Base-by-base conservation (phyloP, 2,113 vertebrate genomes). In the Lepisosteus oculatus region DNA sequence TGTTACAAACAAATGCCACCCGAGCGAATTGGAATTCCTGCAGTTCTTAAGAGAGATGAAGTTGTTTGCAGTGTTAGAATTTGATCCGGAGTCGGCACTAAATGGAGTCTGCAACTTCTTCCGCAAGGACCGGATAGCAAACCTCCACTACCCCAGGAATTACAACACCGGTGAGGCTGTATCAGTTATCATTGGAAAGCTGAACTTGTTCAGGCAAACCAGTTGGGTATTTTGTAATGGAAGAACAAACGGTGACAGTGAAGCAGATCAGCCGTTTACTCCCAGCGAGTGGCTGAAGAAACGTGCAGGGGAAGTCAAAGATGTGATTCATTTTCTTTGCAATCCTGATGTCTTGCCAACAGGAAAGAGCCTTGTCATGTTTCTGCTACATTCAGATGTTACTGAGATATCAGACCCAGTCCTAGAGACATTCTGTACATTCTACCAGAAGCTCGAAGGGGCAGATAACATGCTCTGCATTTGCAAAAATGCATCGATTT, bases 221-320 rank as follows among this genome's bases (percentile, higher is more conserved):
- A 94, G 90, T 59, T 95, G 93, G 93, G 85, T 95, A 51, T 94
- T 95, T 69, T 93, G 92, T 77, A 94, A 93, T 74, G 92, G 93
- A 42, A 85, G 90, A 61, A 68, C 79, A 71, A 87, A 88, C 69
- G 61, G 89, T 41, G 3, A 82, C 41, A 67, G 45, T 42, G 77
- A 79, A 7, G 1, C 11, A 0, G 14, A 87, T 68, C 57, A 65
- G 65, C 88, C 91, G n/a, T 67, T 91, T 9, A 51, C 62, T 51
- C n/a, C 86, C 1, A 41, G 45, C 11, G 67, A 72, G 57, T 93
- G 90, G 90, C 76, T 89, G 45, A 82, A 55, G 76, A 81, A 81
- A 3, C 85, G 86, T 69, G 91, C 87, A 74, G 86, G 43, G 63
- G 80, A 84, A 66, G 83, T 94, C 64, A 87, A 89, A 68, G 84